A percentile compares a stretch with the other conserved stretches of the same genome.
Conservation (phyloP, 2,797 vertebrate genomes). For the Kryptolebias ocellatus region DNA sequence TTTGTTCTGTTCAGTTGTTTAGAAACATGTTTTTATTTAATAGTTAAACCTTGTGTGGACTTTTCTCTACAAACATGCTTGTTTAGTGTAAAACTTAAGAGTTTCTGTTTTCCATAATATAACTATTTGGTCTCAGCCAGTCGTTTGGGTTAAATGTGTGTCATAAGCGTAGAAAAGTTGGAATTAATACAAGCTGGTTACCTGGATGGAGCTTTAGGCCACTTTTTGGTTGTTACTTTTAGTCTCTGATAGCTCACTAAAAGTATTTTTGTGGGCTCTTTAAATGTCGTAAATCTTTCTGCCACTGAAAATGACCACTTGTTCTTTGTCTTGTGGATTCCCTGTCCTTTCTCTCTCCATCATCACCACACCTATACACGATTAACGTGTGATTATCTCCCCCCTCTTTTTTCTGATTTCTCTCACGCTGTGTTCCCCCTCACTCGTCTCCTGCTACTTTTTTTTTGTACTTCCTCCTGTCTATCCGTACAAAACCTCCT, state of each 20-base stretch:
- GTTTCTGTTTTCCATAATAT: constrained; percentile 28
- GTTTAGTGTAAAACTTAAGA: no score
- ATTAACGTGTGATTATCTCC: constrained; percentile 12
- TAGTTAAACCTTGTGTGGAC: neutral
- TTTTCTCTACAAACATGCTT: neutral
- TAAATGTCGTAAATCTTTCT: constrained; percentile 54
- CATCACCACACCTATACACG: constrained; percentile 36
- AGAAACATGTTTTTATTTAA: constrained; percentile 1
- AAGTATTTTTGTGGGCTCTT: constrained; percentile 40
- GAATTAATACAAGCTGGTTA: constrained; percentile 35
- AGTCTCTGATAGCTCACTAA: constrained; percentile 4
- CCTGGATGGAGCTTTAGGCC: neutral
- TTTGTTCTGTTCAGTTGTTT: constrained; percentile 2
- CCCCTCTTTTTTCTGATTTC: constrained; percentile 10
- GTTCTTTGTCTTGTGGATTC: constrained; percentile 4
- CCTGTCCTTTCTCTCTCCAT: constrained; percentile 5
- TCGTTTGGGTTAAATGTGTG: constrained; percentile 46
- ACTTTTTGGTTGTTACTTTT: constrained; percentile 14
- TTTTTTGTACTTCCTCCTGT: constrained; percentile 25
- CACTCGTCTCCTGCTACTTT: constrained; percentile 42
- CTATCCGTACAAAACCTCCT: constrained; percentile 27
- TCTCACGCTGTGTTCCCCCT: constrained; percentile 24
- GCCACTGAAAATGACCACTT: constrained; percentile 49
- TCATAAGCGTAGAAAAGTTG: constrained; percentile 52
- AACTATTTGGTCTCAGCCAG: constrained; percentile 51